Conservation (phyloP, 2,888 invertebrate genomes). For the Dryobotodes eremita region DNA sequence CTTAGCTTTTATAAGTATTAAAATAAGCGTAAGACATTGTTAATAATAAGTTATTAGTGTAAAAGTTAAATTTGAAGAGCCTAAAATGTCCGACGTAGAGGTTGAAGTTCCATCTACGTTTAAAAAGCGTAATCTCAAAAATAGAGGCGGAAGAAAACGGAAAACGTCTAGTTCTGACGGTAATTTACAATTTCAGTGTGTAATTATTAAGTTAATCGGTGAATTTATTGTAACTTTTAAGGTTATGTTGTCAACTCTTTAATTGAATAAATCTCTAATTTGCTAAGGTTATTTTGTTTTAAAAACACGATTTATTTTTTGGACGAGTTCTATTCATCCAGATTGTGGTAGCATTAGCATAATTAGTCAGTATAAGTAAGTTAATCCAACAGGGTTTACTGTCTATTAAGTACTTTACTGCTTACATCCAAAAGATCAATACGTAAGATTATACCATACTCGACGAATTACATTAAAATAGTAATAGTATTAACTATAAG, state of each 20-base stretch:
- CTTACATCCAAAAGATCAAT: no score
- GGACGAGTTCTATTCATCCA: background rate
- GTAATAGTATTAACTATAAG: no score
- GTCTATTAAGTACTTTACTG: background rate
- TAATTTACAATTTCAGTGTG: conserved; percentile 50
- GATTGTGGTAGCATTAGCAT: background rate
- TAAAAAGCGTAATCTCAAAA: conserved; percentile 92
- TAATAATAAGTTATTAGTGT: background rate
- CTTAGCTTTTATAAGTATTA: background rate
- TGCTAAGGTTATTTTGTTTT: background rate
- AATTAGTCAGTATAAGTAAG: no score
- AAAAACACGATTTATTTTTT: no score
- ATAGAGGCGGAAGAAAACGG: conserved; percentile 91
- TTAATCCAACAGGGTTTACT: no score
- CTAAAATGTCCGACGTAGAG: conserved; percentile 85
- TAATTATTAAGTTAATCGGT: background rate
- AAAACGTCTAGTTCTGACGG: conserved; percentile 91
- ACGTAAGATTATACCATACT: no score
- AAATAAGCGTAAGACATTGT: conserved; percentile 2
- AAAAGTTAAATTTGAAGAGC: conserved; percentile 10
- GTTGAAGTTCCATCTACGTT: conserved; percentile 87
- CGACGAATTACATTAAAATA: no score
- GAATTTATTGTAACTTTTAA: conserved; percentile 23
- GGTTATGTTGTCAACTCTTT: conserved; percentile 37
- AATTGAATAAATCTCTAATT: no score